A percentile compares a stretch with the other conserved stretches of the same genome.
Conservation (phyloP, 1,140 invertebrate genomes). For the Eumaeus atala region DNA sequence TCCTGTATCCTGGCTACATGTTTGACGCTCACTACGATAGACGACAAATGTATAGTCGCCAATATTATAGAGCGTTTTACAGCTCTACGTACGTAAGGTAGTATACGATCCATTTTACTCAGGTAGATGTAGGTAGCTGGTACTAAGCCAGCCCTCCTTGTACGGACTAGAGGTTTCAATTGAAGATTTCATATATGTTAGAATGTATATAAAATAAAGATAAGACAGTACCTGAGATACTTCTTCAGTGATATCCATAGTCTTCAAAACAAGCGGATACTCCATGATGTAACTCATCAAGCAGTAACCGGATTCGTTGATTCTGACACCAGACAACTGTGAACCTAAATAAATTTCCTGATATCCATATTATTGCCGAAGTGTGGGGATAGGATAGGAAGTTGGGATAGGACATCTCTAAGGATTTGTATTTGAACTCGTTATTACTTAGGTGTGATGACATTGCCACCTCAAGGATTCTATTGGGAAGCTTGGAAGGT, state of each 20-base stretch:
- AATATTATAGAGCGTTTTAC: too few species aligned
- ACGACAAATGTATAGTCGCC: too few species aligned
- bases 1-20: too few species aligned
- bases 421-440: too few species aligned
- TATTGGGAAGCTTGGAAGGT: too few species aligned
- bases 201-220: neutral
- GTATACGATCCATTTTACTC: too few species aligned
- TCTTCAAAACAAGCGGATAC: slow-evolving; percentile 13
- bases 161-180: neutral
- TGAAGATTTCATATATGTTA: neutral
- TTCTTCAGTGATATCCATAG: slow-evolving; percentile 25
- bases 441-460: neutral
- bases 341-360: slow-evolving; percentile 19
- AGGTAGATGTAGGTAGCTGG: too few species aligned
- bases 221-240: slow-evolving; percentile 25
- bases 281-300: slow-evolving; percentile 22
- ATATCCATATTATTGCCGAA: neutral
- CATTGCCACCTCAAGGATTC: neutral
- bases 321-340: slow-evolving; percentile 17
- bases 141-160: too few species aligned
- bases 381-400: too few species aligned
- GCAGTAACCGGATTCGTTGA: slow-evolving; percentile 29
- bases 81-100: too few species aligned
- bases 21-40: too few species aligned
- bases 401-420: too few species aligned